Base-by-base conservation (phyloP, 2,113 vertebrate species). In the Zingel zingel region DNA sequence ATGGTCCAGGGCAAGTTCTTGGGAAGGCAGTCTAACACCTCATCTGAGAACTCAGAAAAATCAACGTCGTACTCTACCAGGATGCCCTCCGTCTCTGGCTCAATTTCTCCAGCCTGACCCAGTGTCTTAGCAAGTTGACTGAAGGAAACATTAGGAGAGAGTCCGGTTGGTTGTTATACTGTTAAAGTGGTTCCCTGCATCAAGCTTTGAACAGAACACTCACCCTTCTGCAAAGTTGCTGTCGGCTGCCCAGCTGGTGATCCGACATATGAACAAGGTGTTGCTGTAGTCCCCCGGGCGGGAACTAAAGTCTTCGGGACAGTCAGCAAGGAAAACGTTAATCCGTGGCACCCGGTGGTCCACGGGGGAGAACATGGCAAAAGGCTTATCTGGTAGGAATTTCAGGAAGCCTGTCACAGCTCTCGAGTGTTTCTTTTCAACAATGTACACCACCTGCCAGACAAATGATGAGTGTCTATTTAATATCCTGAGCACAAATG, bases 1-100 rank as follows among this genome's bases (percentile, higher is more conserved):
- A 99, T 96, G 82, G 77, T 94, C 98, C 98, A 99, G 6, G 98
- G 97, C 23, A 97, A 89, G 73, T 62, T 86, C 58, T 95, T 96
- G 12, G 98, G 98, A 33, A 99, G 96, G 82, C 97, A 99, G 36
- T 90, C 93, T 59, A 99, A 87, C 27, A 97, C 97, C 66, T 97
- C 95, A 0, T 96, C 88, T 2, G 97, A 83, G 86, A 99, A 99
- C 54, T 99, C 98, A 0, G 98, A 96, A 90, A 96, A 98, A 94
- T 99, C 98, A 4, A 99, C 96, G 2, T 97, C 97, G 0, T 99
- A 97, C 68, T 99, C 98, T 0, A 36, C 96, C 85, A 99, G 93
- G 86, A 99, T 98, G 48, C 97, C 98, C 90, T 99, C 98, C 0
- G 98, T 98, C 93, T 99, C 98, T 0, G 98, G 98, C 79, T 99